Evolutionary conservation across 2,888 invertebrate genomes (phyloP).

Genomic region (Neocrepidodera transversa): DNA sequence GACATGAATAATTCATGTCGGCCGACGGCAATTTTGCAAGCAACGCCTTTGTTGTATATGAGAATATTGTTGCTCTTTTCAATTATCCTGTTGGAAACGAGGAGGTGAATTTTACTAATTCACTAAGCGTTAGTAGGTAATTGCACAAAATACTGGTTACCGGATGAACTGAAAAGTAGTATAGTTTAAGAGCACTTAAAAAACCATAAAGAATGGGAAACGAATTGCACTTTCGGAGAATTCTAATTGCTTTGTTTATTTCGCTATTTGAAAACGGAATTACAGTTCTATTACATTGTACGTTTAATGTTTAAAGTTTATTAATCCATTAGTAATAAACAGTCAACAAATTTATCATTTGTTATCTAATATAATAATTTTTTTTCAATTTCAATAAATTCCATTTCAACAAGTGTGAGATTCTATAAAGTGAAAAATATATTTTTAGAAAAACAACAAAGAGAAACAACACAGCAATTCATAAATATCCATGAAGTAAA

Average conservation of each 20-base stretch:
- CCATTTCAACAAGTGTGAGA: background rate
- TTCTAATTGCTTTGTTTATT: no score
- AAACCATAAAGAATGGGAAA: background rate
- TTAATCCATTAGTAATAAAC: no score
- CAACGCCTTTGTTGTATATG: constrained; percentile 20
- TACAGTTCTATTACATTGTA: no score
- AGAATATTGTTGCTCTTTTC: constrained; percentile 15
- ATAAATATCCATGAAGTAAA: constrained; percentile 9
- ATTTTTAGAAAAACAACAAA: background rate
- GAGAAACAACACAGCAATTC: constrained; percentile 11
- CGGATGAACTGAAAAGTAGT: background rate
- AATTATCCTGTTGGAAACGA: constrained; percentile 1
- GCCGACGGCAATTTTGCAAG: constrained; percentile 18
- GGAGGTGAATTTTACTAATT: background rate
- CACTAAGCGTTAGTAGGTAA: background rate
- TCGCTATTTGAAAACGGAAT: no score
- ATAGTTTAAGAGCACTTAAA: background rate
- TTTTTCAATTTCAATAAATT: background rate
- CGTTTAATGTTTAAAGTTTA: no score
- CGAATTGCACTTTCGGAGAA: background rate
- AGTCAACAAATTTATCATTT: no score
- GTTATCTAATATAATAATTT: no score
- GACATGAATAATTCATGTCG: constrained; percentile 22
- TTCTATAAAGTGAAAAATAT: background rate
- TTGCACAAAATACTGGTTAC: constrained; percentile 3